Evolutionary conservation across 2,113 vertebrate genomes (phyloP).

Genomic region (Dicentrarchus labrax): DNA sequence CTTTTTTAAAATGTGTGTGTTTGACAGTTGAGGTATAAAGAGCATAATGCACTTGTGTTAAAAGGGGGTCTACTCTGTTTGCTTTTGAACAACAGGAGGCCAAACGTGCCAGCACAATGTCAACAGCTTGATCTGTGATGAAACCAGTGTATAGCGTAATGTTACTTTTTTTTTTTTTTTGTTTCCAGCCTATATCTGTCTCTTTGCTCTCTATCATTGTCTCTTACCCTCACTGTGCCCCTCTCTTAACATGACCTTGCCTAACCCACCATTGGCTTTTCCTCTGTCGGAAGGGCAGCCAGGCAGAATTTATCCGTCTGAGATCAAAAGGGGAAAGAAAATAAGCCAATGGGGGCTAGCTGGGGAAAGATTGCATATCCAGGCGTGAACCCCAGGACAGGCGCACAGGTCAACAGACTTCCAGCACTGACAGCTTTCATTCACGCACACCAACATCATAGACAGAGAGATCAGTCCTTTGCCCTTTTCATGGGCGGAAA

Average conservation of each 20-base stretch:
- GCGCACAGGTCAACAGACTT: constrained; percentile 70
- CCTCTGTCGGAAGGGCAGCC: constrained; percentile 62
- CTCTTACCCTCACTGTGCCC: constrained; percentile 24
- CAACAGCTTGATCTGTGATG: constrained; percentile 17
- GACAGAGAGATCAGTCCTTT: neutral
- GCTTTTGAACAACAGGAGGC: constrained; percentile 7
- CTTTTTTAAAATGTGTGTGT: constrained; percentile 8
- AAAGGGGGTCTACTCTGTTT: constrained; percentile 9
- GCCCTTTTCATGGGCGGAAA: neutral
- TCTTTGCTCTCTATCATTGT: neutral
- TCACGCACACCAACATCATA: constrained; percentile 16
- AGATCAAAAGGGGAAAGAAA: constrained; percentile 72
- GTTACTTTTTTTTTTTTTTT: neutral
- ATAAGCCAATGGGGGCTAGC: constrained; percentile 44
- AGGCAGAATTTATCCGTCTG: constrained; percentile 82
- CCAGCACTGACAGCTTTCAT: constrained; percentile 33
- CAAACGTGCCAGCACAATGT: neutral
- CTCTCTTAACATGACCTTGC: constrained; percentile 64
- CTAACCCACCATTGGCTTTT: constrained; percentile 70
- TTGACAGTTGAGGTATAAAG: neutral
- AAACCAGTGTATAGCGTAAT: constrained; percentile 25
- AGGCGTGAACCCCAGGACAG: constrained; percentile 68
- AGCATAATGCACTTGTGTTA: neutral
- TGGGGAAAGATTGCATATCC: constrained; percentile 74
- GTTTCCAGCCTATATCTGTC: constrained; percentile 8